A percentile compares a stretch with the other conserved stretches of the same genome.
phyloP scores from a whole-genome alignment of 2,888 invertebrate species.

The Orthosia gothica region DNA sequence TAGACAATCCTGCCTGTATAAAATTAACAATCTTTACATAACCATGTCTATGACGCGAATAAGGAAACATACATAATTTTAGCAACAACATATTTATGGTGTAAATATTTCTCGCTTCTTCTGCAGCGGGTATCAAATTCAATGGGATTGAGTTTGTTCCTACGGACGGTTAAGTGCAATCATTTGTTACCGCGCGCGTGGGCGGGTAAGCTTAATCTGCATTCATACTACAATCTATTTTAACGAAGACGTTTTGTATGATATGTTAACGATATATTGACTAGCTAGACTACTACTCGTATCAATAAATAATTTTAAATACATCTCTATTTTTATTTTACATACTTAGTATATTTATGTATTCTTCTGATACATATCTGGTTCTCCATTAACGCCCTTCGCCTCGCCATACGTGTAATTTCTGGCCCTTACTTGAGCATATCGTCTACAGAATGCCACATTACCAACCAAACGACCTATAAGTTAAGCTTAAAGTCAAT shows the following conservation, averaged over 20 bases:
- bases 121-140: conserved; percentile 67
- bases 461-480: conserved; percentile 34
- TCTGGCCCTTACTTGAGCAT: conserved; percentile 18
- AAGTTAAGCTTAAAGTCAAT: conserved; percentile 57
- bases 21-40: conserved; percentile 61
- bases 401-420: conserved; percentile 22
- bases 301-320: conserved; percentile 7
- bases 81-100: conserved; percentile 56
- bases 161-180: conserved; percentile 71
- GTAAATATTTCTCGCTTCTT: conserved; percentile 53
- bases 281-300: not conserved
- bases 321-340: not conserved
- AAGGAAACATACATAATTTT: conserved; percentile 57
- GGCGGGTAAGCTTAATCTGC: conserved; percentile 63
- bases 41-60: conserved; percentile 31
- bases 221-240: conserved; percentile 46
- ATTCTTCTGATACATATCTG: not conserved
- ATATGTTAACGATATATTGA: conserved; percentile 39
- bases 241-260: conserved; percentile 26
- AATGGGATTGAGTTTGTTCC: conserved; percentile 71
- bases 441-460: conserved; percentile 21
- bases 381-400: conserved; percentile 1
- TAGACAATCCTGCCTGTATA: conserved; percentile 53
- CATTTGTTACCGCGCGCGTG: conserved; percentile 75
- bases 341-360: not conserved